These are phyloP conservation scores for Microvelia longipes DNA, from an alignment of 1,140 invertebrate species.

Conservation along the genomic window DNA sequence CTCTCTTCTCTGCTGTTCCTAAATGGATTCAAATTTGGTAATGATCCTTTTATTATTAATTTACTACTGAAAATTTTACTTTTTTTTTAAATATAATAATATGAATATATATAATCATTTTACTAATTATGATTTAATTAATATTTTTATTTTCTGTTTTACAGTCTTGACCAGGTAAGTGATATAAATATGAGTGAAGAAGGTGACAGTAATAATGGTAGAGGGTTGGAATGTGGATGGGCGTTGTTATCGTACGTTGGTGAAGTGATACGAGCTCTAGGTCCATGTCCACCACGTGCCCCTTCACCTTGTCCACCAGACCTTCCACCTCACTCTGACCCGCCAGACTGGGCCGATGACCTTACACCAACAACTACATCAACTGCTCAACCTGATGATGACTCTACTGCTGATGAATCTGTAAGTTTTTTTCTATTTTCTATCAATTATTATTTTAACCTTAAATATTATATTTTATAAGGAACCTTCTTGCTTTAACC, in stretches of 20 bases:
- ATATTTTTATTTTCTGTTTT: too few species aligned
- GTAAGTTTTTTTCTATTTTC: slow-evolving; percentile 34
- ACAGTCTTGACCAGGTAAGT: slow-evolving; percentile 36
- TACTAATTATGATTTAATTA: neutral
- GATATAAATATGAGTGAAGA: slow-evolving; percentile 39
- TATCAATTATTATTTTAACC: too few species aligned
- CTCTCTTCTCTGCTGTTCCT: slow-evolving; percentile 65
- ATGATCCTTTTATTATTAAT: slow-evolving; percentile 12
- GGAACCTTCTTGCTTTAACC: too few species aligned
- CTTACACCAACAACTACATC: slow-evolving; percentile 51
- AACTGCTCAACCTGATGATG: slow-evolving; percentile 59
- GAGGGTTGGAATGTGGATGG: slow-evolving; percentile 56
- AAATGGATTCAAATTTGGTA: slow-evolving; percentile 60
- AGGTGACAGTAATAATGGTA: slow-evolving; percentile 16
- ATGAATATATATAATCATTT: neutral
- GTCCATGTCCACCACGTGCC: slow-evolving; percentile 31
- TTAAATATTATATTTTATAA: too few species aligned
- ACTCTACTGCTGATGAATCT: slow-evolving; percentile 81
- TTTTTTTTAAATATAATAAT: neutral
- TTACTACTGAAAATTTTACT: neutral
- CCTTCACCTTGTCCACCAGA: slow-evolving; percentile 64
- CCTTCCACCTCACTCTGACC: slow-evolving; percentile 47
- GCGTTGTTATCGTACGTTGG: slow-evolving; percentile 58
- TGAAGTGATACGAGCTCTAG: slow-evolving; percentile 34
- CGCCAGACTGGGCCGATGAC: slow-evolving; percentile 71